These are phyloP conservation scores for Andrena flavipes DNA, from an alignment of 2,888 invertebrate genomes.

Conservation along the genomic window DNA sequence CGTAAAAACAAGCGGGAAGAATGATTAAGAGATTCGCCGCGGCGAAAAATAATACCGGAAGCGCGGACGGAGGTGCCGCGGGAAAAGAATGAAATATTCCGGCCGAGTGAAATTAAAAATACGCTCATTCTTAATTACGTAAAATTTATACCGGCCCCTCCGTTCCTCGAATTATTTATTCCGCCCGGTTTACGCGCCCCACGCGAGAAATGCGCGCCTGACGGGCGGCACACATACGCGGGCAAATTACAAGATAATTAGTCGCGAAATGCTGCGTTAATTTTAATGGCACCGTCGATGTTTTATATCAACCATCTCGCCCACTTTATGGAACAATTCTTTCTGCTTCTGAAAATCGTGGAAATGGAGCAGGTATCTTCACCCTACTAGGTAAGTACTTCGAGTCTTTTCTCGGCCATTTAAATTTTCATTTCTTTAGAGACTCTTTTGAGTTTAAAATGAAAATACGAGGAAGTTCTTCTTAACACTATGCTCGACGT, in stretches of 20 bases:
- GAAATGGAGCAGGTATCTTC: too few species aligned
- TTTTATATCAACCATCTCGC: too few species aligned
- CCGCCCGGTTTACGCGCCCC: not conserved
- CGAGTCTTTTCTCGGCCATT: too few species aligned
- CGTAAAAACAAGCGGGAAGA: conserved; percentile 37
- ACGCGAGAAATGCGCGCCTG: not conserved
- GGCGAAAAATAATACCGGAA: conserved; percentile 48
- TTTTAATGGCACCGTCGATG: conserved; percentile 13
- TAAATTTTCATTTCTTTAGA: too few species aligned
- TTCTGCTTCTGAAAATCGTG: too few species aligned
- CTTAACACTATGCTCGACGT: too few species aligned
- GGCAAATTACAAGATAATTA: conserved; percentile 37
- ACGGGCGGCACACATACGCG: too few species aligned
- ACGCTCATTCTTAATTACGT: conserved; percentile 44
- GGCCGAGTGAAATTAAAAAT: conserved; percentile 59
- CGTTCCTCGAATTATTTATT: conserved; percentile 36
- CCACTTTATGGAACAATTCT: too few species aligned
- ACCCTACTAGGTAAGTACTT: too few species aligned
- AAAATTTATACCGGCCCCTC: conserved; percentile 20
- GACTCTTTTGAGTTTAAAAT: too few species aligned
- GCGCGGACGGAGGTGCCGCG: conserved; percentile 1
- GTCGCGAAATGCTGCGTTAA: conserved; percentile 36
- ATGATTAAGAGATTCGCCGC: conserved; percentile 34
- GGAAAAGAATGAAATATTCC: conserved; percentile 42
- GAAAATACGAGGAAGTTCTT: too few species aligned